phyloP scores from a whole-genome alignment of 2,888 invertebrate species.

The Chelonus formosanus region DNA sequence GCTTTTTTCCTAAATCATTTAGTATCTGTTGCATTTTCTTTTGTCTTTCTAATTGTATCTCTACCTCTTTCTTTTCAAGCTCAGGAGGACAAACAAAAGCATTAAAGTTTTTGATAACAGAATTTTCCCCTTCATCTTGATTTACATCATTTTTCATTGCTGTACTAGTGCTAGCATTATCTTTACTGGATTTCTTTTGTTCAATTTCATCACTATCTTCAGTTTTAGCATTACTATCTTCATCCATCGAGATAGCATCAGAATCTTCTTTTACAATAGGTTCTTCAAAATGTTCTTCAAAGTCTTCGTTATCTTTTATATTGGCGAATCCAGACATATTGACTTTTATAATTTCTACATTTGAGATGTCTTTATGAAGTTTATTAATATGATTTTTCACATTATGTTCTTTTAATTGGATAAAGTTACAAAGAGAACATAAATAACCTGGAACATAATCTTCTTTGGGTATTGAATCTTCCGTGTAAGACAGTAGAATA shows the following conservation, averaged over 20 bases:
- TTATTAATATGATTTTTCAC: conserved; percentile 72
- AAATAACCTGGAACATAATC: conserved; percentile 69
- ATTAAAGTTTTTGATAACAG: conserved; percentile 50
- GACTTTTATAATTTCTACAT: conserved; percentile 65
- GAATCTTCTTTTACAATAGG: conserved; percentile 38
- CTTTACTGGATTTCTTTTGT: not conserved
- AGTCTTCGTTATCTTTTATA: conserved; percentile 35
- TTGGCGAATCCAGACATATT: conserved; percentile 56
- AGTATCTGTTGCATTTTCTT: conserved; percentile 67
- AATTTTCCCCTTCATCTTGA: conserved; percentile 26
- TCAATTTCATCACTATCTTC: conserved; percentile 2
- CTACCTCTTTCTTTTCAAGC: conserved; percentile 64
- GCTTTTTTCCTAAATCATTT: conserved; percentile 54
- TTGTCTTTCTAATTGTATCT: conserved; percentile 66
- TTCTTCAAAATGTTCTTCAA: conserved; percentile 44
- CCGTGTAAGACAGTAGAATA: conserved; percentile 43
- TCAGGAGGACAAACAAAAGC: conserved; percentile 63
- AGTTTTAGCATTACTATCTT: conserved; percentile 1
- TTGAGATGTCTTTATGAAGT: conserved; percentile 67
- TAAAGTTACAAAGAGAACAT: conserved; percentile 77
- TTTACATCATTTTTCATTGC: conserved; percentile 3
- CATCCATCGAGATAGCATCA: conserved; percentile 7
- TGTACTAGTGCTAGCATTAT: conserved; percentile 15
- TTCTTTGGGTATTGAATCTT: conserved; percentile 51
- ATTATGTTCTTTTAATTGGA: conserved; percentile 72